A percentile compares a stretch with the other conserved stretches of the same genome.
Conservation (phyloP, 2,113 vertebrate species). For the Nycticebus coucang region DNA sequence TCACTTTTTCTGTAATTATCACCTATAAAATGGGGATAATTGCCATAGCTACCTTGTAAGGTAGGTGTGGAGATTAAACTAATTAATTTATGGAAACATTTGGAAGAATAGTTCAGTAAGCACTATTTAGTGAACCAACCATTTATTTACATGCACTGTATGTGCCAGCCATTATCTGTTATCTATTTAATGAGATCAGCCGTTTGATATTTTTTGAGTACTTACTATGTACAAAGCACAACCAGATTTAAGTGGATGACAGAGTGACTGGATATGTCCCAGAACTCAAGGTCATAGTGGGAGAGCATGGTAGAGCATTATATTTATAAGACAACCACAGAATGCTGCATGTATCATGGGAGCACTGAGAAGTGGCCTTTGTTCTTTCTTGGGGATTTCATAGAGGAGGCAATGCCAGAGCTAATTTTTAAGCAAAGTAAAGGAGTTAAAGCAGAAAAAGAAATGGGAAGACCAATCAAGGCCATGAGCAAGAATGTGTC, state of each 20-base stretch:
- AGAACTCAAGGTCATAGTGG: not conserved
- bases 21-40: not conserved
- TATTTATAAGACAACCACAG: not conserved
- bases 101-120: not conserved
- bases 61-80: not conserved
- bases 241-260: not conserved
- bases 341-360: not conserved
- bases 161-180: not conserved
- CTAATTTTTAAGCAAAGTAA: not conserved
- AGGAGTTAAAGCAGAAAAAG: not conserved
- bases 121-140: not conserved
- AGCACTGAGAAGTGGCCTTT: not conserved
- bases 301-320: not conserved
- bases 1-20: not conserved
- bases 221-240: not conserved
- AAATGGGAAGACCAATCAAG: not conserved
- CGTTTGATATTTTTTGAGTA: not conserved
- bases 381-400: not conserved
- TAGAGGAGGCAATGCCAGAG: not conserved
- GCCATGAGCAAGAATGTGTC: not conserved
- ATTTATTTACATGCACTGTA: rapidly evolving
- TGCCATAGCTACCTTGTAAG: not conserved
- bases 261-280: not conserved
- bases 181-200: not conserved
- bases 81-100: not conserved